phyloP scores from a whole-genome alignment of 2,797 vertebrate genomes.

The Myoxocephalus aenaeus region DNA sequence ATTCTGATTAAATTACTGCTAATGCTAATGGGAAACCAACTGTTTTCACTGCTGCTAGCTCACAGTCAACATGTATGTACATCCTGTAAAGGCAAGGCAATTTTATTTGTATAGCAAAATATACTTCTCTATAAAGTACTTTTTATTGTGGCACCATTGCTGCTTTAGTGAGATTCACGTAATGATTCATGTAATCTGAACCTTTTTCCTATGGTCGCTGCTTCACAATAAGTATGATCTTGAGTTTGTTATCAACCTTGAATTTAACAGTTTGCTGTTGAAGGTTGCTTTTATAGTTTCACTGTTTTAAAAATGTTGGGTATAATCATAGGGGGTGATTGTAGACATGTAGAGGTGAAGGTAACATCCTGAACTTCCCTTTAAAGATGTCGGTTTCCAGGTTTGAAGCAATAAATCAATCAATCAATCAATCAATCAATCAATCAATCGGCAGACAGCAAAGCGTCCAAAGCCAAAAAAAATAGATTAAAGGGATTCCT shows the following conservation, averaged over 20 bases:
- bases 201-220: too few species aligned
- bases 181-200: too few species aligned
- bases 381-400: constrained; percentile 37
- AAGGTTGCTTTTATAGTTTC: background rate
- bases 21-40: background rate
- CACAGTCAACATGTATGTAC: background rate
- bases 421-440: constrained; percentile 8
- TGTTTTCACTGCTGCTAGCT: background rate
- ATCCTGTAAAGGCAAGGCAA: too few species aligned
- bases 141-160: too few species aligned
- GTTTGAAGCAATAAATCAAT: constrained; percentile 12
- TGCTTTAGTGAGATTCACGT: too few species aligned
- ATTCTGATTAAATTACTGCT: background rate
- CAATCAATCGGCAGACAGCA: constrained; percentile 23
- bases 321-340: too few species aligned
- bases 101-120: too few species aligned
- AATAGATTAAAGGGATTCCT: constrained; percentile 67
- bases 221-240: too few species aligned
- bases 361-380: constrained; percentile 65
- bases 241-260: background rate
- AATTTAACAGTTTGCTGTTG: background rate
- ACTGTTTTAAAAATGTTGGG: background rate
- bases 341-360: background rate
- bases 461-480: constrained; percentile 42
- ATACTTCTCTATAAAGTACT: too few species aligned